These are phyloP conservation scores for Coracias cyanogaster DNA, from an alignment of 2,797 vertebrate species.

Conservation along the genomic window DNA sequence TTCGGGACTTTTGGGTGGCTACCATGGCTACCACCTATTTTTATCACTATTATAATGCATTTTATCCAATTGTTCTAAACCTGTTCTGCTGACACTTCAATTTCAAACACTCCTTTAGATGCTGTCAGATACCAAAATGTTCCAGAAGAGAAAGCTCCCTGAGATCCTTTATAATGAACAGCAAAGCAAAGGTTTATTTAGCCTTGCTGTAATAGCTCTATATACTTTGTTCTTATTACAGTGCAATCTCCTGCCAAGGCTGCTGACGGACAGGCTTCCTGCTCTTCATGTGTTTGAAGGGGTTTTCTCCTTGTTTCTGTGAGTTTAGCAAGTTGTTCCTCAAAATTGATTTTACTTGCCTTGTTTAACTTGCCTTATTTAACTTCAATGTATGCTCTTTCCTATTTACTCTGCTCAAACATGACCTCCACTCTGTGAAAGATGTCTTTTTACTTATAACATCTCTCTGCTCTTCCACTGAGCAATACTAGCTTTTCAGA, in stretches of 20 bases:
- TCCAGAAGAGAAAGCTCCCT: neutral
- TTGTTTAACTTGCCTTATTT: slow-evolving; percentile 42
- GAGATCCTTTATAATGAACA: neutral
- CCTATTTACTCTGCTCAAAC: slow-evolving; percentile 28
- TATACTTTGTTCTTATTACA: neutral
- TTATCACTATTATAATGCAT: neutral
- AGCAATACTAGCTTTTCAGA: neutral
- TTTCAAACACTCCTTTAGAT: neutral
- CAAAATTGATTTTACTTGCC: slow-evolving; percentile 29
- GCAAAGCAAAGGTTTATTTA: slow-evolving; percentile 57
- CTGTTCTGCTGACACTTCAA: slow-evolving; percentile 11
- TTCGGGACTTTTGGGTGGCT: slow-evolving; percentile 28
- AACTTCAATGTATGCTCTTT: neutral
- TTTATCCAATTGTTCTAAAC: slow-evolving; percentile 36
- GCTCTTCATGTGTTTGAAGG: neutral
- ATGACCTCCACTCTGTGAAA: neutral
- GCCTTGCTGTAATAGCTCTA: neutral
- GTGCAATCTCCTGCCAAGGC: neutral
- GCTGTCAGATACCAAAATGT: neutral
- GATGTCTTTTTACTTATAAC: neutral
- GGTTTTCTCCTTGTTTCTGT: neutral
- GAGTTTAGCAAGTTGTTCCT: neutral
- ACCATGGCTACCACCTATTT: slow-evolving; percentile 49
- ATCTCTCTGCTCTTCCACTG: neutral
- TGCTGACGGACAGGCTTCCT: slow-evolving; percentile 23